Base-by-base conservation (phyloP, 2,113 vertebrate species). In the Paratilapia polleni region DNA sequence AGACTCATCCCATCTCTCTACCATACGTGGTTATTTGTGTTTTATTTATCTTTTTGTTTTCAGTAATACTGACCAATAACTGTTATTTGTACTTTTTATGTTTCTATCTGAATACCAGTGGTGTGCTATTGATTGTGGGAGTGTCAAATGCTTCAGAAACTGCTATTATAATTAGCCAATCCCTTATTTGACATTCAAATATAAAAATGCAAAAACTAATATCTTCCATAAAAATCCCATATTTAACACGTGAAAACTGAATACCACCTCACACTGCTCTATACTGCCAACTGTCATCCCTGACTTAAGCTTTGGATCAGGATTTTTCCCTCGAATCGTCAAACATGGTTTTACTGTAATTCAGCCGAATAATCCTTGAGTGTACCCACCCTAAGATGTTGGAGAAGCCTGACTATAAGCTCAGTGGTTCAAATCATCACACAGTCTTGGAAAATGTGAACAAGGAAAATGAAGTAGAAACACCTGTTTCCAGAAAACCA, bases 391-490 rank as follows among this genome's bases (percentile, higher is more conserved):
- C 82, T 88, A 57, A 85, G 76, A 92, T 87, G 87, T 73, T 80
- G 68, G 84, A 78, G 74, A 70, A 86, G 62, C 79, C 62, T 79
- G 84, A 88, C 81, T 81, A 47, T 62, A 82, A 89, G 78, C 64
- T 89, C 59, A 77, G 78, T 82, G 87, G 78, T 88, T 91, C 82
- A 88, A 87, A 91, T 86, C 76, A 87, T 87, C 87, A 83, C 54
- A 59, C 80, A 89, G 80, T 78, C 87, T 89, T 82, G 91, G 90
- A 93, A 94, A 93, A 92, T 90, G 87, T 93, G 89, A 93, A 90
- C n/a, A 77, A 58, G 76, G 62, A 89, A 92, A 92, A 88, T 80
- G 34, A 86, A 70, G 78, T 68, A 91, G 81, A 88, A 91, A 85
- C 81, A 78, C 88, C 91, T 91, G 82, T 76, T 85, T 89, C 70